phyloP scores from a whole-genome alignment of 2,113 vertebrate species.

The Nerophis ophidion region DNA sequence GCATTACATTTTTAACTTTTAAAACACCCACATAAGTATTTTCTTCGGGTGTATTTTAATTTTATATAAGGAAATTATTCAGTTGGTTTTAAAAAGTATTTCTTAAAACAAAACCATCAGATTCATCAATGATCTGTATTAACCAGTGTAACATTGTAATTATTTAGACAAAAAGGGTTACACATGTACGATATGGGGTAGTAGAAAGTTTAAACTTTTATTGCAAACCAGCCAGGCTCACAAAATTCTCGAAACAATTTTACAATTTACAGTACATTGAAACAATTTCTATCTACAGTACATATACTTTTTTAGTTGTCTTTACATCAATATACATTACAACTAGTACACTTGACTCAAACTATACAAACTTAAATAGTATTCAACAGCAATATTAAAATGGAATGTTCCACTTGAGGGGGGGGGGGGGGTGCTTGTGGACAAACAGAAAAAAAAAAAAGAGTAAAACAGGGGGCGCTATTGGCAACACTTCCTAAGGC shows the following conservation, averaged over 20 bases:
- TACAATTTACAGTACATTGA: conserved; percentile 96
- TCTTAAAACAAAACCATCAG: too few species aligned
- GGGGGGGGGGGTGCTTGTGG: too few species aligned
- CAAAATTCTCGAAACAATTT: conserved; percentile 82
- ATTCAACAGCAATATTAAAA: conserved; percentile 81
- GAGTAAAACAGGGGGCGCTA: conserved; percentile 43
- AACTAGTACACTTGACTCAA: conserved; percentile 85
- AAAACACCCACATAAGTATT: too few species aligned
- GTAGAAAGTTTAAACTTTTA: conserved; percentile 79
- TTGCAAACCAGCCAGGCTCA: conserved; percentile 94
- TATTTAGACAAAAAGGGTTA: too few species aligned
- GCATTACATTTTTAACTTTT: too few species aligned
- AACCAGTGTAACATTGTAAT: too few species aligned
- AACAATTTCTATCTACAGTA: conserved; percentile 80
- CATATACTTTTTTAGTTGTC: conserved; percentile 69
- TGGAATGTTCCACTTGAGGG: conserved; percentile 80
- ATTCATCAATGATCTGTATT: too few species aligned
- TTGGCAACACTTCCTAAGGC: conserved; percentile 53
- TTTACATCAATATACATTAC: conserved; percentile 91
- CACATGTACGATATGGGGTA: too few species aligned
- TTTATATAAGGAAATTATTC: too few species aligned
- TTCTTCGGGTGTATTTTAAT: too few species aligned
- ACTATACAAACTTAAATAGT: conserved; percentile 94
- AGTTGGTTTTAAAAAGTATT: too few species aligned
- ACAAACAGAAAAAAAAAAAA: conserved; percentile 38